Base-by-base conservation (phyloP, 2,113 vertebrate genomes). In the Copsychus sechellarum region DNA sequence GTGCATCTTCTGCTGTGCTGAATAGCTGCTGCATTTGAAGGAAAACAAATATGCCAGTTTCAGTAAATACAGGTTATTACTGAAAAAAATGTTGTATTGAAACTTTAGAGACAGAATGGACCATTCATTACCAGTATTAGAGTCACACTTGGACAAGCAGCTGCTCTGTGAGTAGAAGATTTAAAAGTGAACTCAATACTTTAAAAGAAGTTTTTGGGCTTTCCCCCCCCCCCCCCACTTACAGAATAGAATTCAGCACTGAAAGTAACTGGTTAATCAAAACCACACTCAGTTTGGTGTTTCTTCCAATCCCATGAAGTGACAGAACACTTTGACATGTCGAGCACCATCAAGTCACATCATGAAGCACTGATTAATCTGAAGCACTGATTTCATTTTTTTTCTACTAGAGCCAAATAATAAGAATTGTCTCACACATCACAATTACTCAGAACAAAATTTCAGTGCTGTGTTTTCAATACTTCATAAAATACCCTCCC, bases 41-140 rank as follows among this genome's bases (percentile, higher is more conserved):
- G 40, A 64, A 80, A 90, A 64, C 34, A 91, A 90, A 77, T 6
- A 50, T 2, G 70, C 12, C 62, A 33, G 90, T 96, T 96, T 71
- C 93, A 95, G 90, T 95, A 96, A 95, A 95, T 96, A 95, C 93
- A 95, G 86, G 92, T 81, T 83, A 58, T 43, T 88, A 29, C 58
- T 67, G 90, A 67, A 83, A 81, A 94, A 95, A 95, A 93, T 22
- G 66, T 36, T 50, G 58, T 22, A 71, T 43, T 81, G 80, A n/a
- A 93, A 88, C 67, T 93, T 71, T 12, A 26, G 86, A 86, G 86
- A 94, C 42, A 93, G 96, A 95, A 90, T 12, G 50, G 74, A 93
- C 62, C 80, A 56, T 54, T 86, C 43, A 28, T 83, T 88, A 90
- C 79, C 93, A 90, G 88, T 42, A 88, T 90, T 90, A 93, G 88